phyloP scores from a whole-genome alignment of 2,797 vertebrate genomes.

The Danio albolineatus region DNA sequence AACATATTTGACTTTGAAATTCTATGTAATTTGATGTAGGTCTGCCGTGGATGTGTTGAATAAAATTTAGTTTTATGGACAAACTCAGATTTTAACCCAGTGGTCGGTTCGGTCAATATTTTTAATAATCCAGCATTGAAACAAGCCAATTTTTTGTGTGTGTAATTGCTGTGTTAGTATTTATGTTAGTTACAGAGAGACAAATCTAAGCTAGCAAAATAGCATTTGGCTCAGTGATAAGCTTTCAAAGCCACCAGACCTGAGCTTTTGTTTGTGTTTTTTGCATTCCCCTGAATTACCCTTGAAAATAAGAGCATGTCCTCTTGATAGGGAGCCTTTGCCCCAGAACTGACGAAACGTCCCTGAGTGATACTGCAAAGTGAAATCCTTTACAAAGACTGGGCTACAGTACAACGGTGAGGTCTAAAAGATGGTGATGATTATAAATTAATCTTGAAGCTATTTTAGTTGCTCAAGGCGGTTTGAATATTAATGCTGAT shows the following conservation, averaged over 20 bases:
- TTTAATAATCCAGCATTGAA: too few relatives aligned
- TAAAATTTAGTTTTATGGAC: too few relatives aligned
- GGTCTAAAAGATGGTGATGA: slow-evolving; percentile 19
- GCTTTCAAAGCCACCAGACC: not conserved
- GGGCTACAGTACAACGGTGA: not conserved
- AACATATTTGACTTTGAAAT: too few relatives aligned
- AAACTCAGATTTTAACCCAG: too few relatives aligned
- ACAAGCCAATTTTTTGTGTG: too few relatives aligned
- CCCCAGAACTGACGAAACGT: slow-evolving; percentile 18
- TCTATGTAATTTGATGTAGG: too few relatives aligned
- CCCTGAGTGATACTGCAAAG: not conserved
- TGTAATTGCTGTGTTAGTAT: not conserved
- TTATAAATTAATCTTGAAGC: slow-evolving; percentile 31
- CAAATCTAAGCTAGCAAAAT: not conserved
- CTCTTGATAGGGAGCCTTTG: slow-evolving; percentile 6
- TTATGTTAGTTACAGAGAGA: not conserved
- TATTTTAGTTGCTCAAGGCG: slow-evolving; percentile 21
- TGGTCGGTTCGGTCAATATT: too few relatives aligned
- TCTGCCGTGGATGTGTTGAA: too few relatives aligned
- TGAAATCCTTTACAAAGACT: not conserved
- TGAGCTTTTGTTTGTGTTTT: not conserved
- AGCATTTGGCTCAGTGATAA: not conserved
- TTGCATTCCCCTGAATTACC: not conserved
- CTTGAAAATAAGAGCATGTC: not conserved
- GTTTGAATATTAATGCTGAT: slow-evolving; percentile 51